Percentiles rank a stretch among this genome's conserved stretches.
phyloP scores from a whole-genome alignment of 2,113 vertebrate genomes.

The Alectura lathami region DNA sequence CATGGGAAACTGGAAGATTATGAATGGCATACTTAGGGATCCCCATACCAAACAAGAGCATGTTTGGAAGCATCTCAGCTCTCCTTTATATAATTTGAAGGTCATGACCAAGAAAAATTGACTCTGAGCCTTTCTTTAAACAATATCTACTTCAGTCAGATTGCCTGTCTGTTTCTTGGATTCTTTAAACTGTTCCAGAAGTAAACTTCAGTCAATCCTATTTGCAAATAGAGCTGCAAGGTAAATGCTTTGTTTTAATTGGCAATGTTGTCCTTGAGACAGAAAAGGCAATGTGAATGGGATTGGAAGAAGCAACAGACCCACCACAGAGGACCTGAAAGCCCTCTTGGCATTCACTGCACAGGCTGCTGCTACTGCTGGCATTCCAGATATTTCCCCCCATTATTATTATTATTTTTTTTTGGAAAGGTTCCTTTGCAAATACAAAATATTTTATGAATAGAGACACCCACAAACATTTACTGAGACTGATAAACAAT shows the following conservation, averaged over 20 bases:
- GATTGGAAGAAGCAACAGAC: not conserved
- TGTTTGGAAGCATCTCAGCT: not conserved
- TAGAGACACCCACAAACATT: slow-evolving; percentile 52
- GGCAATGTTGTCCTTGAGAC: not conserved
- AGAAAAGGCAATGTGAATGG: not conserved
- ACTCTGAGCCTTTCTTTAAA: not conserved
- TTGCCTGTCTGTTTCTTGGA: not conserved
- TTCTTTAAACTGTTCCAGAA: not conserved
- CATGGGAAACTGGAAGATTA: not conserved
- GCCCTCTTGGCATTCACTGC: not conserved
- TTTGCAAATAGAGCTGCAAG: not conserved
- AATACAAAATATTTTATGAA: slow-evolving; percentile 34
- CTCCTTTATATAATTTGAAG: not conserved
- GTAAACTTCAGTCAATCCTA: not conserved
- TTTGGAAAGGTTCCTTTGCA: not conserved
- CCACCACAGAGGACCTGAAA: not conserved
- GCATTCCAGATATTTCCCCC: not conserved
- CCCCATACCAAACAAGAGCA: not conserved
- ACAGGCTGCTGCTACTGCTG: not conserved
- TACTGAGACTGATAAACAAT: slow-evolving; percentile 63
- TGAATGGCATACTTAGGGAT: not conserved
- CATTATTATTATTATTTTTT: not conserved
- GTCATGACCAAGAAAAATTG: not conserved
- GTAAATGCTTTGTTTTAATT: slow-evolving; percentile 32
- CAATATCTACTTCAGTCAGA: not conserved